Percentiles rank a stretch among this genome's conserved stretches.
Evolutionary conservation across 2,113 vertebrate genomes (phyloP).

Genomic region (Plecotus auritus): DNA sequence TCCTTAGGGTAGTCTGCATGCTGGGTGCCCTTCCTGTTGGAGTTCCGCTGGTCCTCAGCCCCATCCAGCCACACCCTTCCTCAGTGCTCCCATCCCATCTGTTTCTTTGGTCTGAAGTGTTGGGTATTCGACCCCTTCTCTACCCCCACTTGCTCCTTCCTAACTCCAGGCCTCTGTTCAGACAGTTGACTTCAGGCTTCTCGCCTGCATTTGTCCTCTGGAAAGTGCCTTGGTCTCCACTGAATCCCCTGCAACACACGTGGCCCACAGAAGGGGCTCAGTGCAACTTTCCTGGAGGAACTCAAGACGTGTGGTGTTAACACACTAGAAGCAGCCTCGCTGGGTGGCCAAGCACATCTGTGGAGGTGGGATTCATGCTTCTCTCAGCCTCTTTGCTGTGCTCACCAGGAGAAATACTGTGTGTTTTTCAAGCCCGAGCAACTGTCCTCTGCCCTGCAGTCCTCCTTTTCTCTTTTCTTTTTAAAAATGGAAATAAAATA

Average conservation of each 20-base stretch:
- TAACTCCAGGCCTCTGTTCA: background rate
- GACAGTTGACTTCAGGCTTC: background rate
- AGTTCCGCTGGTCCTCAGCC: background rate
- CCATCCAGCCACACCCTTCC: background rate
- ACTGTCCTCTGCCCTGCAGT: background rate
- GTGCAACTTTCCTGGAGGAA: background rate
- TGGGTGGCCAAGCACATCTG: background rate
- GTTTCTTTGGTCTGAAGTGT: background rate
- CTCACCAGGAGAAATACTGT: background rate
- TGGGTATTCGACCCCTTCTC: rapidly evolving
- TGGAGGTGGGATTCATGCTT: background rate
- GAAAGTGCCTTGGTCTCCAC: background rate
- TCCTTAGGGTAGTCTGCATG: background rate
- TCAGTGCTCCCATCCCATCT: rapidly evolving
- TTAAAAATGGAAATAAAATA: constrained; percentile 29
- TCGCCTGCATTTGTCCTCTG: background rate
- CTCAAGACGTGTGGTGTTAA: rapidly evolving
- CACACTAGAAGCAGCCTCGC: background rate
- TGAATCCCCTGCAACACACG: background rate
- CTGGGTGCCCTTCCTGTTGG: background rate
- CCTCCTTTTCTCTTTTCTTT: background rate
- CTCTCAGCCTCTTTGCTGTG: background rate
- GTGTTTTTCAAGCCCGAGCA: background rate
- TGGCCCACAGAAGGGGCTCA: background rate
- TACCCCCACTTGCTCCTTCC: background rate